phyloP scores from a whole-genome alignment of 2,113 vertebrate genomes.

The Acrocephalus arundinaceus region DNA sequence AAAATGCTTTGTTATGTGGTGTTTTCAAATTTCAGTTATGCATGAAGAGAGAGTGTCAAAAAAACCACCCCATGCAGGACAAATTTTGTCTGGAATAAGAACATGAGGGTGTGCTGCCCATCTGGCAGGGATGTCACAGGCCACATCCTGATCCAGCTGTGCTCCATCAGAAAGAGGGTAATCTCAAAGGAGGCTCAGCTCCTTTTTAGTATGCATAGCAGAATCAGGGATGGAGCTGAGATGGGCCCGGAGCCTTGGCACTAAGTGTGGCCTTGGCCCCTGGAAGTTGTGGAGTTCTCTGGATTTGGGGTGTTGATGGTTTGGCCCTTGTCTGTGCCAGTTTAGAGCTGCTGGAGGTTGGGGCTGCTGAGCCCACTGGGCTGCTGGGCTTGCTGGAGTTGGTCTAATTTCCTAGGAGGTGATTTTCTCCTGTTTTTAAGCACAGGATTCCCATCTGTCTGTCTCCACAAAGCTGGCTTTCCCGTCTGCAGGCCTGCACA shows the following conservation, averaged over 20 bases:
- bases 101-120: accelerated
- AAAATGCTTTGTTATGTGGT: neutral
- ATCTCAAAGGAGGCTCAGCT: neutral
- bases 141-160: neutral
- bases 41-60: neutral
- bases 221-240: neutral
- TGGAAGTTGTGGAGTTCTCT: neutral
- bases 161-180: neutral
- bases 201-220: neutral
- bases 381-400: neutral
- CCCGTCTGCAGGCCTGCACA: slow-evolving; percentile 34
- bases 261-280: neutral
- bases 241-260: neutral
- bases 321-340: neutral
- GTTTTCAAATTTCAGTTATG: neutral
- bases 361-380: neutral
- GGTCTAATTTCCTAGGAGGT: neutral
- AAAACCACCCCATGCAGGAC: neutral
- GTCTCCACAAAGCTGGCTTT: slow-evolving; percentile 40
- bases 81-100: neutral
- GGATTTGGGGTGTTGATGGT: neutral
- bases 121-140: neutral
- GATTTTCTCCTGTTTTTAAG: neutral
- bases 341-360: neutral
- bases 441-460: slow-evolving; percentile 46